These are phyloP conservation scores for Leptinotarsa undecemlineata DNA, from an alignment of 1,140 invertebrate species.

Conservation along the genomic window DNA sequence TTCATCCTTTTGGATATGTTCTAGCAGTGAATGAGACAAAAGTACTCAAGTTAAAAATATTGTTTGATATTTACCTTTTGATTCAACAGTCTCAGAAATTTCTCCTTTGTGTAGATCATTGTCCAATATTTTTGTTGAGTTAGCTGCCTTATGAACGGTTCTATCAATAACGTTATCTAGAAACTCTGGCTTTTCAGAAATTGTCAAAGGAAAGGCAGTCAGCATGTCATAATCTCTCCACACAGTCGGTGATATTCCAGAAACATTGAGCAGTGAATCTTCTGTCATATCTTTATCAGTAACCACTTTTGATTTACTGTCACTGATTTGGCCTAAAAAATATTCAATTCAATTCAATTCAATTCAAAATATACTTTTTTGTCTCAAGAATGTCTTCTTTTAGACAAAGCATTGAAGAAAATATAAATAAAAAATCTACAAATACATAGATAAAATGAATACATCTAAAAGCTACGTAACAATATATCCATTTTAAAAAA, in stretches of 20 bases:
- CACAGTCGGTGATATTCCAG: slow-evolving; percentile 36
- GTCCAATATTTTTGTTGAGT: not conserved
- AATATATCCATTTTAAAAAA: not conserved
- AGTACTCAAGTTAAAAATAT: not conserved
- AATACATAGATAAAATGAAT: not conserved
- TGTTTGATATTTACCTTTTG: not conserved
- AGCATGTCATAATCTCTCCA: slow-evolving; percentile 39
- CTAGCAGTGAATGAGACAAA: too few relatives aligned
- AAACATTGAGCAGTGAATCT: slow-evolving; percentile 38
- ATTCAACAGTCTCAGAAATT: not conserved
- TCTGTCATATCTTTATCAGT: slow-evolving; percentile 1
- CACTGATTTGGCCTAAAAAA: slow-evolving; percentile 12
- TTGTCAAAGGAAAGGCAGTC: slow-evolving; percentile 25
- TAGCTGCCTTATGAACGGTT: not conserved
- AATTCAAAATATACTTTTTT: too few relatives aligned
- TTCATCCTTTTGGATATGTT: too few relatives aligned
- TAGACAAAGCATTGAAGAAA: too few relatives aligned
- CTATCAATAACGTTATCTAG: slow-evolving; percentile 12
- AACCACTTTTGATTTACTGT: not conserved
- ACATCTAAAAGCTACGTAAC: not conserved
- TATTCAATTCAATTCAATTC: not conserved
- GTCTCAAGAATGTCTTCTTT: too few relatives aligned
- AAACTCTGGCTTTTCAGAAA: slow-evolving; percentile 21
- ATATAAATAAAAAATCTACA: too few relatives aligned
- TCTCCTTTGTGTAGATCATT: not conserved